Percentiles rank a stretch among this genome's conserved stretches.
phyloP scores from a whole-genome alignment of 2,888 invertebrate species.

The Macropis europaea region DNA sequence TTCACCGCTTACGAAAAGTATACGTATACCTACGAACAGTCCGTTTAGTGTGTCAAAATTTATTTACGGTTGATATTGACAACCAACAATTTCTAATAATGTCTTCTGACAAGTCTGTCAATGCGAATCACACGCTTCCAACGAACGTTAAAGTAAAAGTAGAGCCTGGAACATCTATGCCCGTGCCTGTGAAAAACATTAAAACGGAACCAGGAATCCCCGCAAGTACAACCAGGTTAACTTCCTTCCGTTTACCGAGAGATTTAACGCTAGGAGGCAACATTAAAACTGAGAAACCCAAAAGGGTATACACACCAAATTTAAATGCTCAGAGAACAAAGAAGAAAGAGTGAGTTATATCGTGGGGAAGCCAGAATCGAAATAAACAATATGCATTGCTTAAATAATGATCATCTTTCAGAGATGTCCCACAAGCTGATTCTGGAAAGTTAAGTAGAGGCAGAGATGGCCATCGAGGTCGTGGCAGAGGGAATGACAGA shows the following conservation, averaged over 20 bases:
- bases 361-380: no score
- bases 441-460: conserved; percentile 38
- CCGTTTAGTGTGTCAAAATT: background rate
- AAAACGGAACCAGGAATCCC: conserved; percentile 71
- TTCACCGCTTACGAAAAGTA: background rate
- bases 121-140: conserved; percentile 28
- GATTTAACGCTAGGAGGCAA: conserved; percentile 77
- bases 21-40: background rate
- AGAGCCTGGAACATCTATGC: conserved; percentile 65
- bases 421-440: conserved; percentile 57
- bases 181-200: conserved; percentile 57
- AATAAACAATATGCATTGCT: background rate
- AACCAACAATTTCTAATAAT: conserved; percentile 21
- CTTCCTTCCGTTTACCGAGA: conserved; percentile 75
- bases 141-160: conserved; percentile 61
- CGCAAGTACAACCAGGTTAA: conserved; percentile 65
- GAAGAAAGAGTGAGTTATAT: conserved; percentile 72
- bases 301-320: conserved; percentile 76
- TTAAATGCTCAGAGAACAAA: conserved; percentile 77
- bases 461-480: conserved; percentile 63
- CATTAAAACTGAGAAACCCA: conserved; percentile 72
- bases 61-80: background rate
- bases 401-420: conserved; percentile 16
- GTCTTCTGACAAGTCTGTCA: conserved; percentile 46
- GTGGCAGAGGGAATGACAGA: conserved; percentile 62